Evolutionary conservation across 1,140 invertebrate species (phyloP).

Genomic region (Drosophila azteca): DNA sequence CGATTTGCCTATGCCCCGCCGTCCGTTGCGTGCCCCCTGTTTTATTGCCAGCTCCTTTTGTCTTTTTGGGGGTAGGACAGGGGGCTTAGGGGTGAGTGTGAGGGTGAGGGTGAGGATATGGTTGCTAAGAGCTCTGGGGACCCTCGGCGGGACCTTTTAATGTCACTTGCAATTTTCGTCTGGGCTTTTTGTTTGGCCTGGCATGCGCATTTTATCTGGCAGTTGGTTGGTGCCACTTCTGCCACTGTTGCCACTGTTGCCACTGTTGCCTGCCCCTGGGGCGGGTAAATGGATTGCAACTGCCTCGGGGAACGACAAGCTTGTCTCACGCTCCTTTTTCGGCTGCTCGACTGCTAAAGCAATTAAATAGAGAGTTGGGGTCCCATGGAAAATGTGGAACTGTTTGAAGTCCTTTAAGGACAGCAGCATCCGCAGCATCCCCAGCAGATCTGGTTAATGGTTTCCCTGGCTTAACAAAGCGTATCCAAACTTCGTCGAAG

Average conservation of each 20-base stretch:
- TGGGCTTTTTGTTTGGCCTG: slow-evolving; percentile 22
- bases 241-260: slow-evolving; percentile 23
- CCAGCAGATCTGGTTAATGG: too few relatives aligned
- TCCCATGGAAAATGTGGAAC: slow-evolving; percentile 6
- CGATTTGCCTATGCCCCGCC: slow-evolving; percentile 43
- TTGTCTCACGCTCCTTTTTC: slow-evolving; percentile 8
- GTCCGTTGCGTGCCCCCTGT: slow-evolving; percentile 9
- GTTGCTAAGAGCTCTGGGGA: slow-evolving; percentile 26
- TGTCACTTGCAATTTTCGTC: slow-evolving; percentile 63
- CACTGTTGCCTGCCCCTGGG: slow-evolving; percentile 21
- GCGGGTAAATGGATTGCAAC: slow-evolving; percentile 11
- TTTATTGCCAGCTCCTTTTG: slow-evolving; percentile 32
- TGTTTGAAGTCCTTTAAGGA: slow-evolving; percentile 12
- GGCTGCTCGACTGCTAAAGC: slow-evolving; percentile 12
- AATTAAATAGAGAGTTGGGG: slow-evolving; percentile 23
- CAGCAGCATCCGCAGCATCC: too few relatives aligned
- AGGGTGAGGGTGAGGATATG: neutral
- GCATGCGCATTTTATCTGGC: slow-evolving; percentile 31
- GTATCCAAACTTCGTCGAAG: slow-evolving; percentile 22
- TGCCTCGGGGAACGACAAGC: slow-evolving; percentile 3
- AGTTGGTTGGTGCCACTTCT: slow-evolving; percentile 22
- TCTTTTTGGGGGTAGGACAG: neutral
- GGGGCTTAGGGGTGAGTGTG: neutral
- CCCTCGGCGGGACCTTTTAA: slow-evolving; percentile 65
- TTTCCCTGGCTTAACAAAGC: neutral